phyloP scores from a whole-genome alignment of 92 coral and sea anemone species.

The Epizoanthus scotinus region DNA sequence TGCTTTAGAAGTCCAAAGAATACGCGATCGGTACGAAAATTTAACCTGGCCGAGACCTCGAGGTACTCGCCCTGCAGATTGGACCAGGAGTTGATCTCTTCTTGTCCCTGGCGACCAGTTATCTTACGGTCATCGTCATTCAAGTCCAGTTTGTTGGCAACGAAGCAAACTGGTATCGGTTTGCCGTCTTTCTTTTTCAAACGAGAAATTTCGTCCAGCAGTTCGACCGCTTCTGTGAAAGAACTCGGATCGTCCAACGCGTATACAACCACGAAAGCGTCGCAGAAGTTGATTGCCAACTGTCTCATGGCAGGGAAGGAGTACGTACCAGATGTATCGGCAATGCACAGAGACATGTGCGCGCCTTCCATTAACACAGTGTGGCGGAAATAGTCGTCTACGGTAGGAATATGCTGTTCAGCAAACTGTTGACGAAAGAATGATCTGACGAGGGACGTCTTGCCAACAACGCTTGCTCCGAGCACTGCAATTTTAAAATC shows the following conservation, averaged over 20 bases:
- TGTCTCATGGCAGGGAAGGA: slow-evolving; percentile 79
- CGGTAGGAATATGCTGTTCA: slow-evolving; percentile 72
- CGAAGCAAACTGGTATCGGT: slow-evolving; percentile 54
- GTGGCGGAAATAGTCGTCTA: slow-evolving; percentile 77
- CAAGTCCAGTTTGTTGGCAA: slow-evolving; percentile 73
- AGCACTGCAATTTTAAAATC: slow-evolving; percentile 71
- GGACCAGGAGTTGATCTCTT: slow-evolving; percentile 45
- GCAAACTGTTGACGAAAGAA: slow-evolving; percentile 65
- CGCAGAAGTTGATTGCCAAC: slow-evolving; percentile 66
- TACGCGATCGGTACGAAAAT: slow-evolving; percentile 55
- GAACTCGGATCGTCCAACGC: slow-evolving; percentile 66
- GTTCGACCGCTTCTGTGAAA: slow-evolving; percentile 61
- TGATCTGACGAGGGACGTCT: slow-evolving; percentile 69
- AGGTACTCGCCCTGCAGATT: slow-evolving; percentile 70
- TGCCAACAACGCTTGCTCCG: slow-evolving; percentile 80
- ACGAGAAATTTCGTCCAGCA: slow-evolving; percentile 54
- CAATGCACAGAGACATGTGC: slow-evolving; percentile 55
- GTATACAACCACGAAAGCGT: slow-evolving; percentile 74
- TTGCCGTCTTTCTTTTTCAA: slow-evolving; percentile 41
- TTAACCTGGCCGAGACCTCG: slow-evolving; percentile 68
- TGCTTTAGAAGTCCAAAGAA: slow-evolving; percentile 47
- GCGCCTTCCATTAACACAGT: slow-evolving; percentile 60
- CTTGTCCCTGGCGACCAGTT: slow-evolving; percentile 48
- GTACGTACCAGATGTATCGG: slow-evolving; percentile 81
- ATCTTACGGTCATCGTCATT: slow-evolving; percentile 53